Conservation (phyloP, 2,113 vertebrate species). For the Eubucco bourcierii region DNA sequence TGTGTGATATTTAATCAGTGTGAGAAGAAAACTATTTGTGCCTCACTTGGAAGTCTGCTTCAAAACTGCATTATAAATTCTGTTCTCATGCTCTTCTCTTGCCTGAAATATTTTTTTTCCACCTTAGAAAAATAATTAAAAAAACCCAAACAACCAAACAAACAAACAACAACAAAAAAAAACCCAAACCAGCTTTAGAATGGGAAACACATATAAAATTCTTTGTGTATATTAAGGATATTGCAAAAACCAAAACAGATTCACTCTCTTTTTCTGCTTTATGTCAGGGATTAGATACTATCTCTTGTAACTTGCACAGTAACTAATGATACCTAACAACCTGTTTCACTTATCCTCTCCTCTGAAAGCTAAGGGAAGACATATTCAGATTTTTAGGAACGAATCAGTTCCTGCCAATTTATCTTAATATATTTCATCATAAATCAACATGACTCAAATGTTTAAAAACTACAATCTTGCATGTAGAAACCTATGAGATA, state of each 20-base stretch:
- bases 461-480: not conserved
- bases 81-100: not conserved
- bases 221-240: not conserved
- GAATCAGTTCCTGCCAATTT: not conserved
- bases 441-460: not conserved
- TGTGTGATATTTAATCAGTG: not conserved
- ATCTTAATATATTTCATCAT: not conserved
- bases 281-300: not conserved
- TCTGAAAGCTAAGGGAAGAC: not conserved
- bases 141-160: no score
- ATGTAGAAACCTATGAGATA: not conserved
- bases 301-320: not conserved
- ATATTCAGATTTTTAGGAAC: not conserved
- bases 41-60: not conserved
- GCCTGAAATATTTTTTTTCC: not conserved
- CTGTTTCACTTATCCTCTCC: not conserved
- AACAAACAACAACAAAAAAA: no score
- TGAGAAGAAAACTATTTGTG: not conserved
- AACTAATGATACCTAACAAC: not conserved
- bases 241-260: not conserved
- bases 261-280: not conserved
- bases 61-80: not conserved
- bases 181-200: not conserved
- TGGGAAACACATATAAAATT: not conserved
- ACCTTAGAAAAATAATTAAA: no score